Evolutionary conservation across 2,797 vertebrate species (phyloP), one percentile per base, ranked within the genome.

Genomic region (Brachymystax lenok): DNA sequence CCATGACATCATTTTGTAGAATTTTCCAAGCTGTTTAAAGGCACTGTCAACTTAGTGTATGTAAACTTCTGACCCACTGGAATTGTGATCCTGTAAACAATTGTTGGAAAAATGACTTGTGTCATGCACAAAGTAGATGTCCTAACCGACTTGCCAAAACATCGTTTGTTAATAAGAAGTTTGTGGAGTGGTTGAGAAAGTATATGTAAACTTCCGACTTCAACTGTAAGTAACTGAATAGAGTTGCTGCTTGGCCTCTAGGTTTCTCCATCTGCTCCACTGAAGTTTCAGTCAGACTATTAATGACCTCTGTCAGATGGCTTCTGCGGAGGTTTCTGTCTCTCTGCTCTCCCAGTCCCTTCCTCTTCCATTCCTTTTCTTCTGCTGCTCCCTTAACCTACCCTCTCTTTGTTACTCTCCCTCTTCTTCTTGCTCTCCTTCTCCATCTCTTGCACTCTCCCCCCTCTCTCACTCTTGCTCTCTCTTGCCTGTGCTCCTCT

Each of bases 341-440:
- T 56, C 13, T 16, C 4, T 52, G 56, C 4, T 5, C 16, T 19
- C 3, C 33, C 14, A 0, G 33, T 73, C 59, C 74, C 40, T 66
- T 27, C 17, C 71, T 27, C 61, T 35, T 52, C 73, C 51, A 46
- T 77, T 51, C 75, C 21, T n/a, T 76, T 59, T 61, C 75, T 67
- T 69, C n/a, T 50, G 27, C 80, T 73, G 74, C 28, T 40, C 30
- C 35, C 28, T 12, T 50, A 5, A 8, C 3, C 61, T 13, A 6
- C 40, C 3, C 28, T 51, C 61, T 5, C 12, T 75, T 50, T 75
- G 52, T n/a, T 35, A 35, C 35, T 35, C 35, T 35, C 6, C 33
- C 33, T 35, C 35, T 35, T 54, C 69, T 28, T 16, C 66, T 10
- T 51, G 50, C 3, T 4, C 16, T 17, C 3, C 33, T 67, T 27